These are phyloP conservation scores for Ellobius talpinus DNA, from an alignment of 2,113 vertebrate genomes.

Conservation along the genomic window DNA sequence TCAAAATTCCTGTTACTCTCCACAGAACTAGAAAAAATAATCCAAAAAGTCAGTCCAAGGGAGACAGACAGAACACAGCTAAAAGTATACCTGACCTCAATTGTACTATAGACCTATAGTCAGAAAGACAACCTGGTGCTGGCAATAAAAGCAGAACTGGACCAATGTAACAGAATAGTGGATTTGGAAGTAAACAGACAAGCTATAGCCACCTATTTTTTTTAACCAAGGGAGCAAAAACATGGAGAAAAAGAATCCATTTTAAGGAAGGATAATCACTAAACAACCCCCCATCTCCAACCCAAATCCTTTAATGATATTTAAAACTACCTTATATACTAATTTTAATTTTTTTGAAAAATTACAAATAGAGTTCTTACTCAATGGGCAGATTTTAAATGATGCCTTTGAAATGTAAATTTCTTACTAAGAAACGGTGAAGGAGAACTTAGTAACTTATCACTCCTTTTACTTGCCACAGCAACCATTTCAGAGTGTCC, in stretches of 20 bases:
- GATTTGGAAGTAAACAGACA: background rate
- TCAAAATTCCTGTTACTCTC: no score
- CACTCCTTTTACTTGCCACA: no score
- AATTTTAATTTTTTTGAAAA: background rate
- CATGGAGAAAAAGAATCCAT: background rate
- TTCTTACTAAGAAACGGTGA: background rate
- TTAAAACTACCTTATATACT: background rate
- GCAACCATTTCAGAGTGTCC: background rate
- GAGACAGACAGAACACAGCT: no score
- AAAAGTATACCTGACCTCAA: background rate
- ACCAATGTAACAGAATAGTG: background rate
- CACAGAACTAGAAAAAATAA: no score
- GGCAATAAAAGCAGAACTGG: background rate
- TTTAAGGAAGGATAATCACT: background rate
- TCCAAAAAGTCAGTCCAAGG: no score
- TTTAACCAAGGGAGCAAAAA: background rate
- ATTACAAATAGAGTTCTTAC: background rate
- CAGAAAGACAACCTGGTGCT: background rate
- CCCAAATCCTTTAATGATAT: background rate
- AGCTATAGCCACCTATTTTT: background rate
- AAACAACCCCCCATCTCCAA: background rate
- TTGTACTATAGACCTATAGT: background rate
- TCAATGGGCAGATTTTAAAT: background rate
- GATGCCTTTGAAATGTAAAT: background rate
- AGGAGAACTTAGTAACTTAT: no score